phyloP scores from a whole-genome alignment of 2,888 invertebrate species.

The Cylloceria caligata region DNA sequence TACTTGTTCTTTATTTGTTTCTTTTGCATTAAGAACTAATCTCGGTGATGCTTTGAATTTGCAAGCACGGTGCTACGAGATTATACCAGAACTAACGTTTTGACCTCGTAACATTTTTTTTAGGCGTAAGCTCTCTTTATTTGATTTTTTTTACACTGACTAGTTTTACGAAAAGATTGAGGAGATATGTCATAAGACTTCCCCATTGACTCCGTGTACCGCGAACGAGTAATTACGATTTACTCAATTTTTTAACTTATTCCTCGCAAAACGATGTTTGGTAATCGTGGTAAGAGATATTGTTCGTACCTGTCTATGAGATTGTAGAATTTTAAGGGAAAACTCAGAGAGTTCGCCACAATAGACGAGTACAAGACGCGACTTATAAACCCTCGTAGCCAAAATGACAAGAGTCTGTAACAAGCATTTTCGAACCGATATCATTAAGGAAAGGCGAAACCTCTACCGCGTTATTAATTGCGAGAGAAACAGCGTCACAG shows the following conservation, averaged over 20 bases:
- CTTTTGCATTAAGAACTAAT: constrained; percentile 41
- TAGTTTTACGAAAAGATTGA: constrained; percentile 24
- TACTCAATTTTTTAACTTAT: constrained; percentile 46
- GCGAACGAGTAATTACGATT: constrained; percentile 24
- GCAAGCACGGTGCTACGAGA: constrained; percentile 65
- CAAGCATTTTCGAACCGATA: not conserved
- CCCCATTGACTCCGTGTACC: constrained; percentile 20
- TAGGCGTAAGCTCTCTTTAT: constrained; percentile 16
- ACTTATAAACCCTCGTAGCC: not conserved
- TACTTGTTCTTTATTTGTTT: constrained; percentile 28
- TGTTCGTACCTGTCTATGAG: constrained; percentile 66
- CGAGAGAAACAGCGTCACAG: no score
- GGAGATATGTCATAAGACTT: constrained; percentile 24
- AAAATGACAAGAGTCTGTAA: not conserved
- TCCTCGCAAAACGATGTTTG: constrained; percentile 49
- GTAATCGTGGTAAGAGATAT: constrained; percentile 52
- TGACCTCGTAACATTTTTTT: constrained; percentile 9
- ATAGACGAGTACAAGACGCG: constrained; percentile 20
- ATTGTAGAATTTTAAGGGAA: constrained; percentile 63
- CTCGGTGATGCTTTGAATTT: constrained; percentile 39
- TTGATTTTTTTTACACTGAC: constrained; percentile 30
- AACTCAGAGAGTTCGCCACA: constrained; percentile 49
- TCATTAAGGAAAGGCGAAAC: no score
- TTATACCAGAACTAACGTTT: constrained; percentile 30
- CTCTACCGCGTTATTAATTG: no score